Percentiles rank a stretch among this genome's conserved stretches.
Evolutionary conservation across 2,797 vertebrate genomes (phyloP).

Genomic region (Eremophila alpestris): DNA sequence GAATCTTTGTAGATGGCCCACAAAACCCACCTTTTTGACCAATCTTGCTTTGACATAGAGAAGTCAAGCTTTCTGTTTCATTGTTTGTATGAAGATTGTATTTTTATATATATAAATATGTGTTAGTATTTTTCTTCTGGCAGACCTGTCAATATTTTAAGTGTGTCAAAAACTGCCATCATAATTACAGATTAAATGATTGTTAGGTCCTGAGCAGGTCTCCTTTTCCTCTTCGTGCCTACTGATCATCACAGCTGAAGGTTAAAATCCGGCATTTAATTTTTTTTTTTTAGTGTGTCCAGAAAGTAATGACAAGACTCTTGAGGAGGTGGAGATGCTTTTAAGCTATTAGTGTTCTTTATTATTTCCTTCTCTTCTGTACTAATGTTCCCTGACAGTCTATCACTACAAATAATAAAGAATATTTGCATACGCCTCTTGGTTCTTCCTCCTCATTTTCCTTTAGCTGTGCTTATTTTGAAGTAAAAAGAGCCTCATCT

Average conservation of each 20-base stretch:
- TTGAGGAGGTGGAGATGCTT: neutral
- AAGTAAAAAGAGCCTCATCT: neutral
- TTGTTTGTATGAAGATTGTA: neutral
- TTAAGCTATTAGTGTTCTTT: neutral
- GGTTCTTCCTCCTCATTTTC: neutral
- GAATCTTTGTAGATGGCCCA: neutral
- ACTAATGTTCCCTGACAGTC: neutral
- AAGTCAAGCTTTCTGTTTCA: neutral
- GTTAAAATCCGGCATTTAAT: neutral
- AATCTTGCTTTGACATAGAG: neutral
- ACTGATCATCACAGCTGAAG: neutral
- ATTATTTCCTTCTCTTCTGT: neutral
- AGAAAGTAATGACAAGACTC: neutral
- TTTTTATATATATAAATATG: neutral
- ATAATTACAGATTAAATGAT: neutral
- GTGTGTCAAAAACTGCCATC: neutral
- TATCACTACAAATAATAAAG: neutral
- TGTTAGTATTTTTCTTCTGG: neutral
- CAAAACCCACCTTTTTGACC: neutral
- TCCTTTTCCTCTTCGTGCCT: neutral
- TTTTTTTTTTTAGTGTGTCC: neutral
- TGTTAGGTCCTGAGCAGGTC: neutral
- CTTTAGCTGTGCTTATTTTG: neutral
- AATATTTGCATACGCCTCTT: accelerated
- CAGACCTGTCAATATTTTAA: neutral